A percentile compares a stretch with the other conserved stretches of the same genome.
Evolutionary conservation across 2,797 vertebrate genomes (phyloP).

Genomic region (Parauchenoglanis punctatus): DNA sequence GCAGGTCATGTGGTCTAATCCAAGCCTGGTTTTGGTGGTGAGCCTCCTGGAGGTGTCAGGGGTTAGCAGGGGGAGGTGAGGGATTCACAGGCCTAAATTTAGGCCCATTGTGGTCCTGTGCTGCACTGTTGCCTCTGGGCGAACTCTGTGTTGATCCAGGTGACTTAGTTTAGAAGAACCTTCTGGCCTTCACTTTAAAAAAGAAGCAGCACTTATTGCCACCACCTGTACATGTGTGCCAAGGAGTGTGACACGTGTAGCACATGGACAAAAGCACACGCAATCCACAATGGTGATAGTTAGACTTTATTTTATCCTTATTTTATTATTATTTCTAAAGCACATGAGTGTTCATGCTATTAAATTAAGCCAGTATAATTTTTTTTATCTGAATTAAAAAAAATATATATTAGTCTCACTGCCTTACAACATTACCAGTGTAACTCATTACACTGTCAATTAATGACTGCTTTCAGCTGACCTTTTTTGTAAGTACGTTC

Average conservation of each 20-base stretch:
- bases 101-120: slow-evolving; percentile 27
- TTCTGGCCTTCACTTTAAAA: slow-evolving; percentile 21
- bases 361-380: background rate
- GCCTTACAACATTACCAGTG: background rate
- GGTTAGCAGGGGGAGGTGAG: slow-evolving; percentile 31
- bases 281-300: background rate
- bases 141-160: slow-evolving; percentile 44
- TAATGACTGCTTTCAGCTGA: background rate
- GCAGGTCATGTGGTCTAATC: slow-evolving; percentile 40
- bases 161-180: slow-evolving; percentile 41
- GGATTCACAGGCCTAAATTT: slow-evolving; percentile 41
- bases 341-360: background rate
- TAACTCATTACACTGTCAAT: background rate
- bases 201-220: slow-evolving; percentile 13
- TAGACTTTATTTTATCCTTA: background rate
- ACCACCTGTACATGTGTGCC: background rate
- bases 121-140: background rate
- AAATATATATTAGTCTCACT: background rate
- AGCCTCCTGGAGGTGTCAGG: slow-evolving; percentile 45
- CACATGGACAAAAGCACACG: background rate
- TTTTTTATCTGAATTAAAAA: background rate
- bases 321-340: background rate
- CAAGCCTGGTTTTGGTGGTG: slow-evolving; percentile 37
- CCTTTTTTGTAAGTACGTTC: background rate
- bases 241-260: background rate